A percentile compares a stretch with the other conserved stretches of the same genome.
Evolutionary conservation across 2,888 invertebrate species (phyloP).

Genomic region (Drosophila yooni): DNA sequence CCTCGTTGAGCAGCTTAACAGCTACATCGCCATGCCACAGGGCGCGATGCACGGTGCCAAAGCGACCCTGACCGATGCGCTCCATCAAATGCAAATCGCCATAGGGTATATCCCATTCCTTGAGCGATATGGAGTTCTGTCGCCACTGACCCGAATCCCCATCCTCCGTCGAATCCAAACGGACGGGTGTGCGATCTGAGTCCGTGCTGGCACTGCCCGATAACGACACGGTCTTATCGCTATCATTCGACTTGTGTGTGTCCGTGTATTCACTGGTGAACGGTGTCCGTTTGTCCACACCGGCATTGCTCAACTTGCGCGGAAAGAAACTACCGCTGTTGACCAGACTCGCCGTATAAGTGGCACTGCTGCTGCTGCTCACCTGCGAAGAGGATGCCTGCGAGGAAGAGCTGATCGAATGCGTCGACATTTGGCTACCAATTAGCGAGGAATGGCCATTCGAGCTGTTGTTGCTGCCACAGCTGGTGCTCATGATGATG

Average conservation of each 20-base stretch:
- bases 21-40: constrained; percentile 99
- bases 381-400: constrained; percentile 40
- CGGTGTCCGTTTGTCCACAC: constrained; percentile 80
- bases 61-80: constrained; percentile 95
- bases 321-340: constrained; percentile 81
- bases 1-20: constrained; percentile 97
- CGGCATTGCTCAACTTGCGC: constrained; percentile 86
- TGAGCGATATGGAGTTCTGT: constrained; percentile 94
- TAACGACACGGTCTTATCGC: constrained; percentile 90
- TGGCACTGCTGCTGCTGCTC: constrained; percentile 53
- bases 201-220: constrained; percentile 92
- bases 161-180: constrained; percentile 92
- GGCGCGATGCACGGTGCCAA: constrained; percentile 97
- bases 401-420: constrained; percentile 40
- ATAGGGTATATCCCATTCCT: constrained; percentile 99
- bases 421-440: constrained; percentile 61
- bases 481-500: constrained; percentile 17
- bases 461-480: constrained; percentile 32
- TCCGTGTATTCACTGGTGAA: constrained; percentile 85
- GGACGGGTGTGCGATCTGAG: constrained; percentile 92
- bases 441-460: constrained; percentile 57
- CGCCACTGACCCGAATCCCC: constrained; percentile 90
- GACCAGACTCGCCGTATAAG: constrained; percentile 64
- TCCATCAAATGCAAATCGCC: constrained; percentile 95
- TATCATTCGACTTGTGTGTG: constrained; percentile 88